Base-by-base conservation (phyloP, 2,797 vertebrate genomes). In the Sebastes nivosus region DNA sequence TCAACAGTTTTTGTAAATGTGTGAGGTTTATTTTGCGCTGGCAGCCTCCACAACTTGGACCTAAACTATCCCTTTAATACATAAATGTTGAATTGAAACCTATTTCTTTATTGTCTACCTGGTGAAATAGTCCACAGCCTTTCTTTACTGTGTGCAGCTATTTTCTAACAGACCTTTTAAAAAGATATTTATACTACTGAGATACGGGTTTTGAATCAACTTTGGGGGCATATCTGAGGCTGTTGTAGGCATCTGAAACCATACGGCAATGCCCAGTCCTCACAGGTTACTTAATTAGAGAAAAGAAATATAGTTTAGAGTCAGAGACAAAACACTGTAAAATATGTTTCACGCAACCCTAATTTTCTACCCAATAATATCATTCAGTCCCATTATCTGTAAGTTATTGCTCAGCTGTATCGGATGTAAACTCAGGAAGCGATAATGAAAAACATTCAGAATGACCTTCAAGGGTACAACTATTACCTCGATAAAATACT, bases 401-500 rank as follows among this genome's bases (percentile, higher is more conserved):
- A 71, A 32, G 9, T 73, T 68, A 65, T 50, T 46, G 68, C 77
- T 61, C 30, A 36, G 64, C 61, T 80, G 67, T 70, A 67, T 54
- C 24, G 63, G 79, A 64, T 54, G n/a, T 77, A 81, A 83, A 67
- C 38, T 74, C 22, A 52, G 46, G 52, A 76, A 74, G 72, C 29
- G 73, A 74, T 87, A 66, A 93, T 89, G 85, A 77, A 86, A 89
- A 88, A 82, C 60, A 92, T 72, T 77, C 24, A 67, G 34, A 85
- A 70, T 79, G 84, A 92, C 92, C 92, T 94, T 93, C 88, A 89
- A 79, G 73, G 75, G 59, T 79, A 72, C 57, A 79, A 88, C 81
- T 84, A 83, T 92, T 87, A 90, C 72, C 67, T 63, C 66, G 83
- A 92, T 93, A 89, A 94, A 89, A 91, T 87, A 91, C 80, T 79